Base-by-base conservation (phyloP, 2,888 invertebrate species). In the Trachelus troglodyta region DNA sequence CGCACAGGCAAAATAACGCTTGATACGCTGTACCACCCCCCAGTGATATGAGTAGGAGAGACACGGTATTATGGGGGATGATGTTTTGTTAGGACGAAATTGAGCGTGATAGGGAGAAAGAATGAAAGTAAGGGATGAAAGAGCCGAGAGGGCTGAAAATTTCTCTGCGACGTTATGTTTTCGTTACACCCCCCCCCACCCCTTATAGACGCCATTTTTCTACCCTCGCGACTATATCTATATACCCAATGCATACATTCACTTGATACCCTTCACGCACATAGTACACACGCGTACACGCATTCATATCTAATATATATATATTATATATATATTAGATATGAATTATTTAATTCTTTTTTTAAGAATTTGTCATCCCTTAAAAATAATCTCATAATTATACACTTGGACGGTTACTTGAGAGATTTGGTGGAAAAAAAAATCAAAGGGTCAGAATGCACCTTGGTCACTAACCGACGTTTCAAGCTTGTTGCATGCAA, bases 71-170 rank as follows among this genome's bases (percentile, higher is more conserved):
- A 79, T 75, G 80, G 78, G 78, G 77, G 81, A 77, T 75, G 79
- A 76, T 86, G 83, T 88, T 88, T 88, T 84, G 84, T 86, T 88
- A 85, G 87, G 88, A 84, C 84, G 84, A 85, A 87, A 88, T 85
- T 83, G 87, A 87, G 87, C 87, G 81, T 84, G 84, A 85, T 85
- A 79, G 77, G 68, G 56, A 31, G 31, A 15, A 9, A 56, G 56
- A 56, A 56, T 56, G 56, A 56, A 56, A 56, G 56, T 34, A 23
- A 71, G 71, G 71, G 71, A 71, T 6, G 71, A 6, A 31, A 71
- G 12, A 34, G 12, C 3, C 12, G 12, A 15, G 71, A 31, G 31
- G 9, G 31, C 71, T 34, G 71, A 11, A 71, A 31, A 31, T 9
- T 71, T 71, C 71, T 31, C 56, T 31, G 33, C 71, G 31, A 71